Evolutionary conservation across 2,113 vertebrate genomes (phyloP).

Genomic region (Pionites leucogaster): DNA sequence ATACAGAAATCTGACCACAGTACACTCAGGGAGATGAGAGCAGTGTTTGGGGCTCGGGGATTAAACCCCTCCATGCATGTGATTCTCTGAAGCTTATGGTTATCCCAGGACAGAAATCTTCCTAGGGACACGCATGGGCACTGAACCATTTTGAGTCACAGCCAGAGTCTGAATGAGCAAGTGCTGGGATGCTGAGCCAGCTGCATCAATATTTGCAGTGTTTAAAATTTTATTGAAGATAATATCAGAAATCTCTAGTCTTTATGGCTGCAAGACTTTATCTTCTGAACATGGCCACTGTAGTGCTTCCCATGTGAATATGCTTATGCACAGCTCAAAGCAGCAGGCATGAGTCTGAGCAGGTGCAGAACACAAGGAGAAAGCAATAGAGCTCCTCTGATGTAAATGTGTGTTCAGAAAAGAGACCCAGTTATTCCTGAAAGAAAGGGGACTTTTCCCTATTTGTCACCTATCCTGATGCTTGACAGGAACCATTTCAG

Average conservation of each 20-base stretch:
- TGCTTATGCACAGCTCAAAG: neutral
- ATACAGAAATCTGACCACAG: neutral
- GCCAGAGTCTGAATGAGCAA: neutral
- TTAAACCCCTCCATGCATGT: neutral
- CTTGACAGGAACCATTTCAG: neutral
- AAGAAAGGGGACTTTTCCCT: neutral
- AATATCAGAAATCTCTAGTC: neutral
- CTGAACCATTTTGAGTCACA: neutral
- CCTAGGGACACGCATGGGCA: neutral
- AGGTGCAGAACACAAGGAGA: neutral
- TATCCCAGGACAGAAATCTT: neutral
- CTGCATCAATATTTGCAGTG: neutral
- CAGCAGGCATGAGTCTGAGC: neutral
- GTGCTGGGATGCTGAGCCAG: neutral
- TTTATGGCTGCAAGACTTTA: neutral
- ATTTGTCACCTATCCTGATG: neutral
- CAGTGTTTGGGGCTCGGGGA: neutral
- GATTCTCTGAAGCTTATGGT: neutral
- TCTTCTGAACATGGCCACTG: neutral
- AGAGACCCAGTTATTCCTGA: neutral
- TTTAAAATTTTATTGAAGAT: conserved; percentile 8
- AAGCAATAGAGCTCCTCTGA: neutral
- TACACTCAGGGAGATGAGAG: neutral
- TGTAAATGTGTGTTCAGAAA: neutral
- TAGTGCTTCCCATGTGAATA: neutral